These are phyloP conservation scores for Melanchra persicariae DNA, from an alignment of 2,888 invertebrate genomes.

Conservation along the genomic window DNA sequence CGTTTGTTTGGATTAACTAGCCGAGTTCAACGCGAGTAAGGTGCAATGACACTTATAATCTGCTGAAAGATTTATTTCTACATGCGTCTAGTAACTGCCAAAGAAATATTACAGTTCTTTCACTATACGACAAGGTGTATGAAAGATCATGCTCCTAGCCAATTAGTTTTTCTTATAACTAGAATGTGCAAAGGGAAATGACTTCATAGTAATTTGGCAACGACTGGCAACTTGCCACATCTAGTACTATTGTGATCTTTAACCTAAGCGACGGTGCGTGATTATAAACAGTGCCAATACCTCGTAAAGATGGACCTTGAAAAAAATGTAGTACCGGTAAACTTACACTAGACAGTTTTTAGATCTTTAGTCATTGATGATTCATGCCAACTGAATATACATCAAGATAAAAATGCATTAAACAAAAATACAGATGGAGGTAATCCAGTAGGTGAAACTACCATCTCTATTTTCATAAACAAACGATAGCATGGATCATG, in stretches of 20 bases:
- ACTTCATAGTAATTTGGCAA: conserved; percentile 44
- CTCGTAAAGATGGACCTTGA: conserved; percentile 13
- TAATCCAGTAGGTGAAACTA: too few species aligned
- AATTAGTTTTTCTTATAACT: conserved; percentile 30
- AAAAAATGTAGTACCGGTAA: background rate
- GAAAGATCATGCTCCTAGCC: conserved; percentile 19
- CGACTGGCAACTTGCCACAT: conserved; percentile 49
- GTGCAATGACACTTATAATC: conserved; percentile 2
- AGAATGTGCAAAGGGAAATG: conserved; percentile 51
- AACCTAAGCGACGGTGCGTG: conserved; percentile 44
- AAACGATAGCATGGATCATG: too few species aligned
- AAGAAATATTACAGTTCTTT: conserved; percentile 6
- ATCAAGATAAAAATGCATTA: too few species aligned
- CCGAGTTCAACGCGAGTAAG: background rate
- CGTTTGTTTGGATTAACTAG: background rate
- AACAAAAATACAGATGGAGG: too few species aligned
- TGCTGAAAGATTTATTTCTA: conserved; percentile 12
- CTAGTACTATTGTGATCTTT: conserved; percentile 57
- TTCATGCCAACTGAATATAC: background rate
- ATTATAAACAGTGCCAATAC: conserved; percentile 35
- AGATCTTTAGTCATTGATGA: conserved; percentile 6
- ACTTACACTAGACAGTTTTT: conserved; percentile 20
- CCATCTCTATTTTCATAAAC: too few species aligned
- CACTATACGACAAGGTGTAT: conserved; percentile 10
- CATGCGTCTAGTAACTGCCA: conserved; percentile 6